These are phyloP conservation scores for Carapus acus DNA, from an alignment of 2,797 vertebrate genomes.

Conservation along the genomic window DNA sequence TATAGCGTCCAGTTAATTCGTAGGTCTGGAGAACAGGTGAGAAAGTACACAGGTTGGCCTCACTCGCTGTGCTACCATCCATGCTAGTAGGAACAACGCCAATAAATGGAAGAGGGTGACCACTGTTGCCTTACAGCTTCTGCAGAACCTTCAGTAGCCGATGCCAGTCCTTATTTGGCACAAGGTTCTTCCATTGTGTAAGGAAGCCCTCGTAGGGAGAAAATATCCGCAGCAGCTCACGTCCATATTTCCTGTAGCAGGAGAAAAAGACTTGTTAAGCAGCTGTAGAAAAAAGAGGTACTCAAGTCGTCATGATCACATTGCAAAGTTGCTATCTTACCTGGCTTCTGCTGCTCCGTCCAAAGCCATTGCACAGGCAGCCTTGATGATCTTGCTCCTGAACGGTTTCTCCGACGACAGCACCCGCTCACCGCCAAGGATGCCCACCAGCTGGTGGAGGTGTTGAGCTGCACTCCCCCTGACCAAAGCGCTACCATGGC, in stretches of 20 bases:
- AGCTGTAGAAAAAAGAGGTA: background rate
- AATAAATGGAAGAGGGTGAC: no score
- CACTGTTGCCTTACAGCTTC: background rate
- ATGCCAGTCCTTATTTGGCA: background rate
- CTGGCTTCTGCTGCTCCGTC: conserved; percentile 1
- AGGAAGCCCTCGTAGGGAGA: background rate
- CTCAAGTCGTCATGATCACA: no score
- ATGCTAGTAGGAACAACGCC: no score
- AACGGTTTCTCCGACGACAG: background rate
- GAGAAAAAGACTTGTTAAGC: background rate
- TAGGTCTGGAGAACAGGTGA: no score
- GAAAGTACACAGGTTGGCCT: no score
- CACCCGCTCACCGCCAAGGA: background rate
- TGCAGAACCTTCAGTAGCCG: background rate
- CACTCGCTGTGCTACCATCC: no score
- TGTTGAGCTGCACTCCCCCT: conserved; percentile 2
- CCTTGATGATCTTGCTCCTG: background rate
- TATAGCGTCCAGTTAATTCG: no score
- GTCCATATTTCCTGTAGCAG: background rate
- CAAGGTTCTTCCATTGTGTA: background rate
- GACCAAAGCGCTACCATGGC: conserved; percentile 3
- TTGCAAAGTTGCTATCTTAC: background rate
- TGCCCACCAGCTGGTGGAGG: conserved; percentile 3
- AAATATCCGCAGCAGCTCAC: background rate
- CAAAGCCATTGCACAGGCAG: conserved; percentile 6